Percentiles rank a stretch among this genome's conserved stretches.
These are phyloP conservation scores for Anguilla megastoma DNA, from an alignment of 2,797 vertebrate genomes.

Conservation along the genomic window DNA sequence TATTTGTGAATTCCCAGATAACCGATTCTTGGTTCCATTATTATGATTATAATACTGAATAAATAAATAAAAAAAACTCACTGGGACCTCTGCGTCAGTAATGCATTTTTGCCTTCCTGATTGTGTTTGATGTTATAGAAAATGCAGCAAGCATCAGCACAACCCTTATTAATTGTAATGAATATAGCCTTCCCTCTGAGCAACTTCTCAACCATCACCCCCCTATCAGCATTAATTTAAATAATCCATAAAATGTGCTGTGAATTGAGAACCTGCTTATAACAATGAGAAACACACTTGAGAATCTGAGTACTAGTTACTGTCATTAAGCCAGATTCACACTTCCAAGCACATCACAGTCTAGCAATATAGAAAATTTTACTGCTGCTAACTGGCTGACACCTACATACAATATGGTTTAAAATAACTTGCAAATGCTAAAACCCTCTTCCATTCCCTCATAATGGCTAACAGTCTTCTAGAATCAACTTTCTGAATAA, in stretches of 20 bases:
- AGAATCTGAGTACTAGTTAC: background rate
- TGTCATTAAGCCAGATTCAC: background rate
- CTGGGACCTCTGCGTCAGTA: background rate
- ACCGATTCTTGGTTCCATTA: background rate
- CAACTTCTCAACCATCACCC: background rate
- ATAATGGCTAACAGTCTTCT: background rate
- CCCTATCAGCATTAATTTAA: background rate
- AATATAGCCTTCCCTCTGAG: background rate
- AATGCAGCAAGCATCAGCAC: slow-evolving; percentile 11
- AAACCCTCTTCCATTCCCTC: background rate
- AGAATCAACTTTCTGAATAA: background rate
- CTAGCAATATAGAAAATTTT: background rate
- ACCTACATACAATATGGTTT: background rate
- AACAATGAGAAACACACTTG: slow-evolving; percentile 7
- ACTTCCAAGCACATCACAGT: background rate
- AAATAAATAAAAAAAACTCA: background rate
- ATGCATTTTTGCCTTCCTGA: background rate
- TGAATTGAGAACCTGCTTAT: background rate
- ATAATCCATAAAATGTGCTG: background rate
- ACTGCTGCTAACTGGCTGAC: background rate
- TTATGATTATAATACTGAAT: slow-evolving; percentile 3
- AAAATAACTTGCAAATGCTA: background rate
- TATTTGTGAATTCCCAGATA: slow-evolving; percentile 27
- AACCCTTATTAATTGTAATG: background rate
- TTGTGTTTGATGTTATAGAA: background rate